Conservation (phyloP, 2,113 vertebrate species). For the Nannospalax galili region DNA sequence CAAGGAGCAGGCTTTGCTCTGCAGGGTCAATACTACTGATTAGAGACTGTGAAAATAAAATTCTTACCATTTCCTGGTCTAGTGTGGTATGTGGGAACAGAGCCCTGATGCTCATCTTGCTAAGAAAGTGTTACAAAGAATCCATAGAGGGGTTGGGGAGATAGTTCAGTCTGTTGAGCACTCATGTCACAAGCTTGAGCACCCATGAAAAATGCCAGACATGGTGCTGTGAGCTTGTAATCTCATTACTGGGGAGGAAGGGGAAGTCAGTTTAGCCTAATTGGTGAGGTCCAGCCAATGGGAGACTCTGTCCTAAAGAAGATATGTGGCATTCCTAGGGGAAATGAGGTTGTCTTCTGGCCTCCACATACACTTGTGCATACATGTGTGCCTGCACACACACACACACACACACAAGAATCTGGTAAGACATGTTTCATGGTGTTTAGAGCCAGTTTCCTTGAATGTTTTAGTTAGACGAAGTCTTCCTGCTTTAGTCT, state of each 20-base stretch:
- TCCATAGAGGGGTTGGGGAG: background rate
- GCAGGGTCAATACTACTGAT: background rate
- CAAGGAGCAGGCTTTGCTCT: background rate
- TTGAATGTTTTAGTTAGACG: background rate
- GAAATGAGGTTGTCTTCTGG: background rate
- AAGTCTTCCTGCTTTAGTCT: slow-evolving; percentile 43
- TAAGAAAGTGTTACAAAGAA: background rate
- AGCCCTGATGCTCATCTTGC: background rate
- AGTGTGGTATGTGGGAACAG: background rate
- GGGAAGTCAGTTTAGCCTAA: too few relatives aligned
- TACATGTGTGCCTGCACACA: background rate
- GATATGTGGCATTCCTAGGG: background rate
- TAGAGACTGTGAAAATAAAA: background rate
- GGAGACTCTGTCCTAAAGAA: background rate
- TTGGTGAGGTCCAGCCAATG: background rate
- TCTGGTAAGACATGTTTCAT: background rate
- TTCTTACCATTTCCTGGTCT: background rate
- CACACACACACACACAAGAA: background rate
- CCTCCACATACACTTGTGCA: background rate
- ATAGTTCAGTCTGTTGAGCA: background rate
- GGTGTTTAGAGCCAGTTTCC: background rate
- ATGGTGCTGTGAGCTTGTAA: background rate
- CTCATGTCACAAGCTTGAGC: background rate
- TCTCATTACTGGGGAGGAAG: background rate
- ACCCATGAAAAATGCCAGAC: background rate